Percentiles rank a stretch among this genome's conserved stretches.
Conservation (phyloP, 2,888 invertebrate species). For the Temnothorax rugatulus region DNA sequence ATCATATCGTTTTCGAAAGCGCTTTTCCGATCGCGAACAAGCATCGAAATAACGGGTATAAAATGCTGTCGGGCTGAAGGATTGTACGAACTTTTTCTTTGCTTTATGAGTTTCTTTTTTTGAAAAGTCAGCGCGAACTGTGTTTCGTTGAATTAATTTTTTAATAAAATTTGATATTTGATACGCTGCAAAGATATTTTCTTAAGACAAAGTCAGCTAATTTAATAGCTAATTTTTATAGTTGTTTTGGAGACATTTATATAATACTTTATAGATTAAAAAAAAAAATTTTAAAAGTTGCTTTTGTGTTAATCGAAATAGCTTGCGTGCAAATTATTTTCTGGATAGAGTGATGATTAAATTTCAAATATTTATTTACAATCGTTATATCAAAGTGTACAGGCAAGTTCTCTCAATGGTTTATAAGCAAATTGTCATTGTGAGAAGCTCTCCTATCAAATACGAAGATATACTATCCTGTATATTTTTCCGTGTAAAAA, state of each 20-base stretch:
- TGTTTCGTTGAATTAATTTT: constrained; percentile 9
- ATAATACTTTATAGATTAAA: not conserved
- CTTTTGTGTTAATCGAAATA: not conserved
- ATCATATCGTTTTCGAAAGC: constrained; percentile 59
- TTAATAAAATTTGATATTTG: not conserved
- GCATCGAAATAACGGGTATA: constrained; percentile 54
- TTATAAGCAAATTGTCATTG: not conserved
- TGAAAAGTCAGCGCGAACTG: not conserved
- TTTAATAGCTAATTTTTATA: not conserved
- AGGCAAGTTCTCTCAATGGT: not conserved
- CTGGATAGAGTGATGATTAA: not conserved
- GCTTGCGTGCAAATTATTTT: not conserved
- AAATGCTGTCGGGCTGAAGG: constrained; percentile 38
- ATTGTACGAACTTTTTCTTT: constrained; percentile 14
- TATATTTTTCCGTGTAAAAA: not conserved
- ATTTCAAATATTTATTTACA: not conserved
- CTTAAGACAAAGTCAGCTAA: not conserved
- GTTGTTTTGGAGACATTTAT: not conserved
- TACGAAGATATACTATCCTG: not conserved
- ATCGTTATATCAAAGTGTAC: not conserved
- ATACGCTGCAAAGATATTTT: not conserved
- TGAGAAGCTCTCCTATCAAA: not conserved
- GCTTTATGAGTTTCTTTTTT: not conserved
- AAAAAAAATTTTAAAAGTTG: not conserved
- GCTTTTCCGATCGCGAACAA: constrained; percentile 56